Conservation (phyloP, 1,140 invertebrate species). For the Drosophila sp. region DNA sequence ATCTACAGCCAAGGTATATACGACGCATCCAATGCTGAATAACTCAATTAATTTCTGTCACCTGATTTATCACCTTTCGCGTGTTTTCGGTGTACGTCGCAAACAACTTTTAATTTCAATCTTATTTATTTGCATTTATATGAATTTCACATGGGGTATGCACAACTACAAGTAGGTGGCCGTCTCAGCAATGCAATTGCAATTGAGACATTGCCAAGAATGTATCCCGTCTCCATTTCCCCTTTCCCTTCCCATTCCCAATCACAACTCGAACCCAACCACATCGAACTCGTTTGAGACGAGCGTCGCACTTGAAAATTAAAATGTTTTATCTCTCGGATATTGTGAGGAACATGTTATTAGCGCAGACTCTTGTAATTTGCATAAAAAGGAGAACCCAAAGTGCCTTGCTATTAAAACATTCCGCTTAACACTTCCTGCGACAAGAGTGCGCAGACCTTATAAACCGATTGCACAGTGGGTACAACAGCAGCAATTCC, state of each 20-base stretch:
- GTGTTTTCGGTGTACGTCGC: conserved; percentile 54
- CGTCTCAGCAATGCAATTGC: conserved; percentile 41
- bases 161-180: conserved; percentile 67
- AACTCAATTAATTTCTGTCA: conserved; percentile 85
- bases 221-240: background rate
- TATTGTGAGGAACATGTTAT: conserved; percentile 69
- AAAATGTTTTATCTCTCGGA: conserved; percentile 68
- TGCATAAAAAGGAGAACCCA: conserved; percentile 63
- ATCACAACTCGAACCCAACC: background rate
- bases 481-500: conserved; percentile 1
- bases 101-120: conserved; percentile 83
- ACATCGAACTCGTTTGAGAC: conserved; percentile 23
- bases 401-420: conserved; percentile 74
- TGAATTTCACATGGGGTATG: conserved; percentile 51
- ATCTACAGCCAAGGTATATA: background rate
- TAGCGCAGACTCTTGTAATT: conserved; percentile 76
- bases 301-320: conserved; percentile 57
- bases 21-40: conserved; percentile 74
- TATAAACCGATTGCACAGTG: conserved; percentile 23
- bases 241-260: background rate
- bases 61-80: conserved; percentile 84
- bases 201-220: conserved; percentile 71
- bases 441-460: conserved; percentile 53
- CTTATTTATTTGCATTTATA: conserved; percentile 77
- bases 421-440: conserved; percentile 82